Evolutionary conservation across 2,797 vertebrate species (phyloP).

Genomic region (Galaxias olidus): DNA sequence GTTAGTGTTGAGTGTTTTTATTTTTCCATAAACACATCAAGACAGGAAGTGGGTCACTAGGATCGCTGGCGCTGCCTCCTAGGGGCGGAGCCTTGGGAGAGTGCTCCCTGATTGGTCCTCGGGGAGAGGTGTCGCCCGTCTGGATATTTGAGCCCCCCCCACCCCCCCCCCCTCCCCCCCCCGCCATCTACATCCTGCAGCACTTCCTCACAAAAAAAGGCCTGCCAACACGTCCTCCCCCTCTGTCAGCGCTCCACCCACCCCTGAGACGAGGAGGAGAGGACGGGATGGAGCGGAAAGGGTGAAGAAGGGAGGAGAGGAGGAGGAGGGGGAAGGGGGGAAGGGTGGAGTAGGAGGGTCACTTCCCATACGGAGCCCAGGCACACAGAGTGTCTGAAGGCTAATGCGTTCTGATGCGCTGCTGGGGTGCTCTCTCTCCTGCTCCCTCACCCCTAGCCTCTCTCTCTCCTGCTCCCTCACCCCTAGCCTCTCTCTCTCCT

Average conservation of each 20-base stretch:
- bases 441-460: no score
- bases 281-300: neutral
- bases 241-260: neutral
- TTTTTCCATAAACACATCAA: no score
- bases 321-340: neutral
- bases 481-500: neutral
- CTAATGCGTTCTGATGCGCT: conserved; percentile 8
- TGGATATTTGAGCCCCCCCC: neutral
- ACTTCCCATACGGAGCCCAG: neutral
- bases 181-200: no score
- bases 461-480: conserved; percentile 7
- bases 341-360: neutral
- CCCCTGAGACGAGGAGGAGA: neutral
- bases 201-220: no score
- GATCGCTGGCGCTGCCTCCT: no score
- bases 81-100: neutral
- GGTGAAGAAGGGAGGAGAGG: neutral
- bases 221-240: conserved; percentile 18
- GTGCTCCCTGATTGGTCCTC: neutral
- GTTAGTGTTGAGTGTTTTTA: no score
- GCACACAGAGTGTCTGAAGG: neutral
- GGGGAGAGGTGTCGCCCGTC: conserved; percentile 7
- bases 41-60: neutral
- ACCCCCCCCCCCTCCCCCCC: neutral
- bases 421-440: no score